These are phyloP conservation scores for Camponotus vicinus DNA, from an alignment of 1,140 invertebrate genomes.

Conservation along the genomic window DNA sequence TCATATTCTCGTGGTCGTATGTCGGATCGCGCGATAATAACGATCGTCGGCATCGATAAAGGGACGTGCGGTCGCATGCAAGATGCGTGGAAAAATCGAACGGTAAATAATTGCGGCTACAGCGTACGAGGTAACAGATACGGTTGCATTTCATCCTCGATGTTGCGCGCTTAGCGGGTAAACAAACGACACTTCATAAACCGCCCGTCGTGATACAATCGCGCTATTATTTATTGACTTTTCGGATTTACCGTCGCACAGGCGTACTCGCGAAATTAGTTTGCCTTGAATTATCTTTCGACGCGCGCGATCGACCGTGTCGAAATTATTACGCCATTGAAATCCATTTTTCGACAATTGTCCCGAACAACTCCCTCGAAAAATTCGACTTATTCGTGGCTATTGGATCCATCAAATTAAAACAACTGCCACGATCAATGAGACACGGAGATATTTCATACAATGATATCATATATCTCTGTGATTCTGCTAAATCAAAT, in stretches of 20 bases:
- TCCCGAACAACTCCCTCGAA: no score
- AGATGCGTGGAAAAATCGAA: conserved; percentile 64
- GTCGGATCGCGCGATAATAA: conserved; percentile 36
- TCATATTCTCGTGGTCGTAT: neutral
- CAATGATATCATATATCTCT: neutral
- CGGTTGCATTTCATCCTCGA: conserved; percentile 67
- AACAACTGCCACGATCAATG: neutral
- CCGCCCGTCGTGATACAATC: conserved; percentile 70
- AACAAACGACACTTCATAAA: conserved; percentile 75
- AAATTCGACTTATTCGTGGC: conserved; percentile 24
- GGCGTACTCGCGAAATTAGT: conserved; percentile 71
- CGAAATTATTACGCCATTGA: conserved; percentile 73
- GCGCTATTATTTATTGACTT: conserved; percentile 74
- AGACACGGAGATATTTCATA: no score
- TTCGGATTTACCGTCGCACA: conserved; percentile 70
- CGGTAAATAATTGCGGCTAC: conserved; percentile 68
- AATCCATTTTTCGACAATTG: conserved; percentile 67
- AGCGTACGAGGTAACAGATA: conserved; percentile 60
- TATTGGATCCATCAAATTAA: neutral
- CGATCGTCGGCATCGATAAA: conserved; percentile 30
- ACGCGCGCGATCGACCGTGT: conserved; percentile 52
- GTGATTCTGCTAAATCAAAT: neutral
- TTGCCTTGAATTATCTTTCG: conserved; percentile 75
- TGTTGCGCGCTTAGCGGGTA: conserved; percentile 67
- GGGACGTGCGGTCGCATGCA: conserved; percentile 10